Evolutionary conservation across 2,888 invertebrate genomes (phyloP).

Genomic region (Corythucha ciliata): DNA sequence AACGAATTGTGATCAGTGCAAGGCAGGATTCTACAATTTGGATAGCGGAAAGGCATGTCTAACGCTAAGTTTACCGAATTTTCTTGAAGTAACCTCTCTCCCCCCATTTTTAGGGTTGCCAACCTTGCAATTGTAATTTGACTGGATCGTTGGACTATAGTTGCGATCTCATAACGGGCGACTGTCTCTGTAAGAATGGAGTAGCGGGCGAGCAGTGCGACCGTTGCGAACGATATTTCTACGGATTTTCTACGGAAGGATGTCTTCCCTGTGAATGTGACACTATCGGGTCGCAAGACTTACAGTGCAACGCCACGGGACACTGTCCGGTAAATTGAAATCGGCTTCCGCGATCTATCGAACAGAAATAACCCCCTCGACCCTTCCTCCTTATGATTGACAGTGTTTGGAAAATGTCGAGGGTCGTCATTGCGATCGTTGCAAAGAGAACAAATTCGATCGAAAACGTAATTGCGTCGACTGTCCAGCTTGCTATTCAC

Average conservation of each 20-base stretch:
- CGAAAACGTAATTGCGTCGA: slow-evolving; percentile 79
- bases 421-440: slow-evolving; percentile 86
- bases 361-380: neutral
- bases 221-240: slow-evolving; percentile 54
- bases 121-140: slow-evolving; percentile 77
- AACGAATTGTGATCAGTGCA: slow-evolving; percentile 71
- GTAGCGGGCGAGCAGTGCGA: slow-evolving; percentile 60
- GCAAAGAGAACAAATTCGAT: slow-evolving; percentile 93
- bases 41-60: slow-evolving; percentile 55
- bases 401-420: slow-evolving; percentile 73
- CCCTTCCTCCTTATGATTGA: neutral
- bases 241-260: slow-evolving; percentile 71
- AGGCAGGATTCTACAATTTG: slow-evolving; percentile 76
- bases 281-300: slow-evolving; percentile 71
- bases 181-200: slow-evolving; percentile 81
- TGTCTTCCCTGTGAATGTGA: slow-evolving; percentile 84
- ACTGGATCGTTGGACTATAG: slow-evolving; percentile 63
- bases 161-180: slow-evolving; percentile 69
- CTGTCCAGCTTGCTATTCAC: slow-evolving; percentile 91
- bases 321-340: slow-evolving; percentile 61
- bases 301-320: slow-evolving; percentile 78
- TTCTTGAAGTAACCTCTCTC: neutral
- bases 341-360: too few species aligned
- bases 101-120: slow-evolving; percentile 56
- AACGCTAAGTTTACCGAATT: neutral